These are phyloP conservation scores for Arctopsyche grandis DNA, from an alignment of 1,140 invertebrate genomes.

Conservation along the genomic window DNA sequence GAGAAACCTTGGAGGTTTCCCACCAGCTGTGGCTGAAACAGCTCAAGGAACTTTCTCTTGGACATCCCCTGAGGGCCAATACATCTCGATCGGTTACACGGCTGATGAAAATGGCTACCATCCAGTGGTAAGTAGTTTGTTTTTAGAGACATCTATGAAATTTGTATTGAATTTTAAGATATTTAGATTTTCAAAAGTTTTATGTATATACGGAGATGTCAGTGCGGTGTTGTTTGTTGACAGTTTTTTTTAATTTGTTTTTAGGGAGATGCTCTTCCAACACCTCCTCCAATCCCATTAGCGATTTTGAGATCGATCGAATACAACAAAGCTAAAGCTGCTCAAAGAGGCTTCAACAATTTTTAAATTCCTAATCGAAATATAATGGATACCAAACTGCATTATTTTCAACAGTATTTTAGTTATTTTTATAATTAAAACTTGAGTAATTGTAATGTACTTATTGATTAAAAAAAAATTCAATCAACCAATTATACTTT, in stretches of 20 bases:
- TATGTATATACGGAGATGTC: not conserved
- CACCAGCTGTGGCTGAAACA: conserved; percentile 62
- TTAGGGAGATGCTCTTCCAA: conserved; percentile 64
- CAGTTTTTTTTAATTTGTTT: conserved; percentile 52
- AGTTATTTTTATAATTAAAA: too few species aligned
- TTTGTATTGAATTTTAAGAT: conserved; percentile 11
- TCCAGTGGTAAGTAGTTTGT: conserved; percentile 58
- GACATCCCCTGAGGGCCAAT: conserved; percentile 61
- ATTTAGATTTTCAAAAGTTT: not conserved
- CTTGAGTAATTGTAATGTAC: too few species aligned
- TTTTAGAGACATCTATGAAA: conserved; percentile 5
- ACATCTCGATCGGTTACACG: conserved; percentile 62
- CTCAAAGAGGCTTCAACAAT: not conserved
- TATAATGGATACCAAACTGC: too few species aligned
- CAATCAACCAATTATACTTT: too few species aligned
- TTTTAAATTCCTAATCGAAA: conserved; percentile 1
- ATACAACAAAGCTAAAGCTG: conserved; percentile 56
- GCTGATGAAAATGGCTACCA: conserved; percentile 71
- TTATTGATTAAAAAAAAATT: not conserved
- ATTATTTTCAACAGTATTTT: too few species aligned
- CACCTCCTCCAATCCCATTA: conserved; percentile 62
- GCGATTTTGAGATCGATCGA: conserved; percentile 63
- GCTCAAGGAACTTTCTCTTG: conserved; percentile 62
- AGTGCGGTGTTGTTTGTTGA: too few species aligned
- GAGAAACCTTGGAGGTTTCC: conserved; percentile 64